Conservation (phyloP, 2,797 vertebrate genomes). For the Thamnophis elegans region DNA sequence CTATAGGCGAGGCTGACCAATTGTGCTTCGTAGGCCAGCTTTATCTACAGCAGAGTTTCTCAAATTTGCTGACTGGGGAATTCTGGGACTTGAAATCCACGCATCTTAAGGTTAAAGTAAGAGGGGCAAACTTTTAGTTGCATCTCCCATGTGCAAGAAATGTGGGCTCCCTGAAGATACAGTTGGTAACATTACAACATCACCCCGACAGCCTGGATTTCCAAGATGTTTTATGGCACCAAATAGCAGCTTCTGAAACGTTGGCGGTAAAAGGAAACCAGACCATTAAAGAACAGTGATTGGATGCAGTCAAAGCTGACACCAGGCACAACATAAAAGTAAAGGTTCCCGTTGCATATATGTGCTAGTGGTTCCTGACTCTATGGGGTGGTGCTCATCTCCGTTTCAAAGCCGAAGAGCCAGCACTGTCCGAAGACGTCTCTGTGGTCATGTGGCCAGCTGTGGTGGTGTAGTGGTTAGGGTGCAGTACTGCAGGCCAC, state of each 20-base stretch:
- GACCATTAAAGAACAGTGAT: neutral
- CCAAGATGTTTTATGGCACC: neutral
- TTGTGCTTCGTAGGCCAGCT: neutral
- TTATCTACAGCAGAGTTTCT: neutral
- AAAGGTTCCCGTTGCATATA: no score
- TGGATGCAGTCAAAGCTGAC: neutral
- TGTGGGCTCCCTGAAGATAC: neutral
- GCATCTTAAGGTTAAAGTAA: neutral
- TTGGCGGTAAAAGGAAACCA: neutral
- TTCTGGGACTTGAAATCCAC: neutral
- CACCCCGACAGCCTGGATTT: neutral
- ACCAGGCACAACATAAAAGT: neutral
- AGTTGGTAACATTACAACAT: neutral
- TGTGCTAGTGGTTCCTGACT: no score
- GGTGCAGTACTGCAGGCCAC: no score
- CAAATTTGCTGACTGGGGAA: neutral
- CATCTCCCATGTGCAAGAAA: neutral
- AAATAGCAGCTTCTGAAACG: neutral
- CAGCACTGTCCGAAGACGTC: no score
- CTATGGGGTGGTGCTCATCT: no score
- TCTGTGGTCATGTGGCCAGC: no score
- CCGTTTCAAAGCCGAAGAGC: no score
- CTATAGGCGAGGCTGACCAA: neutral
- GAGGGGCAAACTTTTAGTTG: neutral
- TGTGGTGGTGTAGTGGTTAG: no score